Conservation (phyloP, 2,888 invertebrate genomes). For the Yponomeuta plumbellus region DNA sequence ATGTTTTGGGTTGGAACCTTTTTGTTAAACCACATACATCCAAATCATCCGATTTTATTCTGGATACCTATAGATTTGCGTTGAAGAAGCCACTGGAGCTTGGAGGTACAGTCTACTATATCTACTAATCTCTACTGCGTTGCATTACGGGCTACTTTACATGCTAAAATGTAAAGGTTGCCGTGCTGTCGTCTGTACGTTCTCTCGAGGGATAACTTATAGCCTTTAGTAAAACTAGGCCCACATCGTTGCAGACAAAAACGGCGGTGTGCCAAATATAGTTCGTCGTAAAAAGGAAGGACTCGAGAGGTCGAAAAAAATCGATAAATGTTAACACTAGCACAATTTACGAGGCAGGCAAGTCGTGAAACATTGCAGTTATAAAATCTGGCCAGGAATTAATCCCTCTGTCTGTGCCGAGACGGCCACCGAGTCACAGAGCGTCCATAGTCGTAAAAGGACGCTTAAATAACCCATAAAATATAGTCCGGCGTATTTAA, state of each 20-base stretch:
- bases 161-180: no score
- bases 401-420: slow-evolving; percentile 10
- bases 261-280: neutral
- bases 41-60: no score
- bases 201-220: no score
- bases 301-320: neutral
- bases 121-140: no score
- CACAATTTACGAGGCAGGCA: neutral
- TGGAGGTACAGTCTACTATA: no score
- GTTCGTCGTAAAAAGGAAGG: neutral
- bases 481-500: slow-evolving; percentile 71
- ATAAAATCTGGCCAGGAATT: slow-evolving; percentile 64
- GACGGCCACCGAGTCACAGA: slow-evolving; percentile 4
- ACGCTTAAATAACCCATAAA: slow-evolving; percentile 73
- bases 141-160: no score
- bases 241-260: neutral
- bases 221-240: no score
- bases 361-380: slow-evolving; percentile 19
- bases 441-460: slow-evolving; percentile 69
- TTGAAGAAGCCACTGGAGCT: no score
- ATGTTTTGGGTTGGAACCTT: no score
- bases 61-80: no score
- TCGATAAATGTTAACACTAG: neutral
- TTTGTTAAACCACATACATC: no score
- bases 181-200: no score